Base-by-base conservation (phyloP, 92 coral and sea anemone genomes). In the Bergia sp. region DNA sequence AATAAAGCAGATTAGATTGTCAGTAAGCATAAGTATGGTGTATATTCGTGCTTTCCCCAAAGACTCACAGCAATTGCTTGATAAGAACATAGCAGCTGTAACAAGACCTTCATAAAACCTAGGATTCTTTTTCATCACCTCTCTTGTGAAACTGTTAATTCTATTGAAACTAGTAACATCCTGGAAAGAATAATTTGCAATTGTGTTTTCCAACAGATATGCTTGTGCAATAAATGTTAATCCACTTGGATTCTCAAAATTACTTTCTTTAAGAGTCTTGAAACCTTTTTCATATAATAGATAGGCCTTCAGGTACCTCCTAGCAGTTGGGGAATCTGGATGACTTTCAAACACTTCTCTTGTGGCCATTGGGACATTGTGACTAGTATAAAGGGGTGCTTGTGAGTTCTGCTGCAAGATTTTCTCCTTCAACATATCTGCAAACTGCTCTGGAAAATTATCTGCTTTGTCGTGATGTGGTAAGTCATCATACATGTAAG, bases 241-340 rank as follows among this genome's bases (percentile, higher is more conserved):
- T 29, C 83, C 83, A 23, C 29, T 50, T 12, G 71, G n/a, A 37
- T 80, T 55, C 37, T 37, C 8, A 55, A 53, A 49, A 37, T 50
- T 53, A 36, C 83, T 80, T 80, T 80, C 65, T 53, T 80, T 29
- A 37, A 80, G 83, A 50, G 53, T 2, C 38, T 37, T 36, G 1
- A 50, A 0, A n/a, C 69, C 83, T 29, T 55, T 80, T 80, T 53
- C 65, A 49, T 1, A 50, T 36, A 80, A 69, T 37, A 55, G n/a
- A 80, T 49, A 80, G 42, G 83, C 83, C 21, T 36, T n/a, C 83
- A 80, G 49, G 83, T 80, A 80, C 40, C 67, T 80, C n/a, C 39
- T 37, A n/a, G 83, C 83, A 53, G 83, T 80, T 80, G 83, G 83
- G 39, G 83, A 80, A 11, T 80, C 83, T 21, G 67, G 58, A 53